These are phyloP conservation scores for Crioceris asparagi DNA, from an alignment of 2,888 invertebrate species.

Conservation along the genomic window DNA sequence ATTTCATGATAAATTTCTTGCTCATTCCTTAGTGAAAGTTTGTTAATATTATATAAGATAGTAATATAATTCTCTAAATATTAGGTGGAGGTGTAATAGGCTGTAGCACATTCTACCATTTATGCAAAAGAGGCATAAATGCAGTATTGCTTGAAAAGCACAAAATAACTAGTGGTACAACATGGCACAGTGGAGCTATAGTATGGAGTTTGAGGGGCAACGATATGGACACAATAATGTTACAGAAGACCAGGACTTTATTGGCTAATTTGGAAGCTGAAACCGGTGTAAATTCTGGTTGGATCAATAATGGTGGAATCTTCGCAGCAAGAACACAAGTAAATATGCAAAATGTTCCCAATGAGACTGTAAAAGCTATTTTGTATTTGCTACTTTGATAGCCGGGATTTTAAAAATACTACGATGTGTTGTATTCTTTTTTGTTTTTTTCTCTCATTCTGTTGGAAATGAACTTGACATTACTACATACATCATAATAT, in stretches of 20 bases:
- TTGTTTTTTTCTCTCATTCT: neutral
- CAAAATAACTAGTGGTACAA: constrained; percentile 24
- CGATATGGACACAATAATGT: constrained; percentile 73
- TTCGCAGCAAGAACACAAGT: constrained; percentile 69
- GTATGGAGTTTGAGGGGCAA: constrained; percentile 56
- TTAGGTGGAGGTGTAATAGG: constrained; percentile 25
- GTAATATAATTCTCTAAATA: constrained; percentile 4
- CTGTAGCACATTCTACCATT: constrained; percentile 23
- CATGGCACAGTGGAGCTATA: constrained; percentile 25
- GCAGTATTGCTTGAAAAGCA: constrained; percentile 22
- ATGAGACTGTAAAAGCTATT: too few species aligned
- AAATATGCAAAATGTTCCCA: too few species aligned
- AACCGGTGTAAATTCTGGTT: constrained; percentile 72
- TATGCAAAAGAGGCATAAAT: constrained; percentile 22
- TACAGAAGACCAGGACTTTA: constrained; percentile 58
- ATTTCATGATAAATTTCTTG: too few species aligned
- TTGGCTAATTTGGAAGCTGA: constrained; percentile 63
- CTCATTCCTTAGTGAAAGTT: too few species aligned
- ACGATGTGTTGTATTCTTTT: neutral
- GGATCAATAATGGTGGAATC: constrained; percentile 82
- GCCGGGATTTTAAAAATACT: too few species aligned
- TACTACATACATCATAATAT: too few species aligned
- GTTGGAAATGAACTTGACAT: too few species aligned
- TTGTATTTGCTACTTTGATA: too few species aligned
- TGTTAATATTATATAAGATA: too few species aligned